Conservation (phyloP, 2,888 invertebrate genomes). For the Corbicula japonica region DNA sequence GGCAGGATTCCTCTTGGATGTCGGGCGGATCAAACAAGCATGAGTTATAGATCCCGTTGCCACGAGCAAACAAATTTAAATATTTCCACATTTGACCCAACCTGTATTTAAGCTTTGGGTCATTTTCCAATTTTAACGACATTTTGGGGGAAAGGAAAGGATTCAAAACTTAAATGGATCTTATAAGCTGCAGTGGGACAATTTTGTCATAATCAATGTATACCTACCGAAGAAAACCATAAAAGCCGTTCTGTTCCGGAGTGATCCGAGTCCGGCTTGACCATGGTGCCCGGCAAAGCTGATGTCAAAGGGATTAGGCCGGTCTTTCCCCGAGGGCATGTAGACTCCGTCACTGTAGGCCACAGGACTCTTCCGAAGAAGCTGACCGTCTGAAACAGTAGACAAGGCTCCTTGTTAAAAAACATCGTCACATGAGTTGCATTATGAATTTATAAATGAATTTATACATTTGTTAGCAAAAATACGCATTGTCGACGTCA, state of each 20-base stretch:
- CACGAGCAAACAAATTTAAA: background rate
- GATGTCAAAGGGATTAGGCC: slow-evolving; percentile 88
- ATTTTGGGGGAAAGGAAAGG: no score
- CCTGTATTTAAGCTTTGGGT: background rate
- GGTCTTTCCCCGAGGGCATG: slow-evolving; percentile 87
- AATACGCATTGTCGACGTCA: background rate
- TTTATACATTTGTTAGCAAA: background rate
- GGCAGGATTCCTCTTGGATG: no score
- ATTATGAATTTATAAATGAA: background rate
- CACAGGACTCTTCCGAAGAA: slow-evolving; percentile 88
- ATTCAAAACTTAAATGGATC: no score
- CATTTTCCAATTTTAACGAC: background rate
- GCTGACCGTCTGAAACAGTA: slow-evolving; percentile 87
- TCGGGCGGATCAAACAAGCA: background rate
- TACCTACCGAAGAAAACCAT: slow-evolving; percentile 89
- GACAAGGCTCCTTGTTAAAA: background rate
- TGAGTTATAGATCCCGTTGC: background rate
- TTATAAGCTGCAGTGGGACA: no score
- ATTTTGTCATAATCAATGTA: background rate
- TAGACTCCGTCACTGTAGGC: slow-evolving; percentile 89
- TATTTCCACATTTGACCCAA: background rate
- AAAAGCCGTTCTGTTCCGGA: slow-evolving; percentile 88
- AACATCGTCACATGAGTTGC: background rate
- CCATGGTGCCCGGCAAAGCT: slow-evolving; percentile 85
- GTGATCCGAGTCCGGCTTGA: slow-evolving; percentile 85